phyloP scores from a whole-genome alignment of 1,140 invertebrate species.

The Coboldia fuscipes region DNA sequence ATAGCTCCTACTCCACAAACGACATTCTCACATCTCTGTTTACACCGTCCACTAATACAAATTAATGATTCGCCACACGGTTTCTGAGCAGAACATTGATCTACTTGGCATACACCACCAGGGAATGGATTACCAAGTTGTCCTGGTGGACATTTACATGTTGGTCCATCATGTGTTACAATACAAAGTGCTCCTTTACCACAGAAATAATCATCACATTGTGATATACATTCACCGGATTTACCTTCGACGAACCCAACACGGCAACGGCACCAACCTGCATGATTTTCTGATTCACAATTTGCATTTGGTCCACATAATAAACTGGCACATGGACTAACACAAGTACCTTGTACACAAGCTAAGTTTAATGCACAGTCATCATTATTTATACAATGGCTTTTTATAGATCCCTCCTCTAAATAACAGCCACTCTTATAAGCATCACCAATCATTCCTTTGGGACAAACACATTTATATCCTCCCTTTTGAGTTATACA shows the following conservation, averaged over 20 bases:
- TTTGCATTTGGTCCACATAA: conserved; percentile 65
- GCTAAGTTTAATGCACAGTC: conserved; percentile 61
- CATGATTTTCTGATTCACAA: conserved; percentile 72
- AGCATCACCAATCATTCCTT: conserved; percentile 59
- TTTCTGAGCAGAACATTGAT: conserved; percentile 50
- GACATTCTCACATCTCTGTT: conserved; percentile 61
- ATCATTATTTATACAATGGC: conserved; percentile 42
- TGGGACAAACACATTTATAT: conserved; percentile 64
- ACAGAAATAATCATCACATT: conserved; percentile 61
- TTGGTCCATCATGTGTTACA: conserved; percentile 61
- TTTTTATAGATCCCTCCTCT: conserved; percentile 21
- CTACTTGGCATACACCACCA: conserved; percentile 57
- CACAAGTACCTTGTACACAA: conserved; percentile 52
- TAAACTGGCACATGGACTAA: conserved; percentile 57
- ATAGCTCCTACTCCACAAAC: conserved; percentile 62
- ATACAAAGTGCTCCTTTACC: conserved; percentile 68
- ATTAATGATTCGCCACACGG: conserved; percentile 57
- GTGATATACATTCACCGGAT: conserved; percentile 56
- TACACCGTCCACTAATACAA: conserved; percentile 66
- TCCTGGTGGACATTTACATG: conserved; percentile 69
- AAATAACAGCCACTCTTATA: conserved; percentile 56
- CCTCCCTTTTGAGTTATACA: conserved; percentile 71
- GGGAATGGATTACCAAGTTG: conserved; percentile 78
- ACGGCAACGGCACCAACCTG: conserved; percentile 67
- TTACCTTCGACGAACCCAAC: conserved; percentile 56